Base-by-base conservation (phyloP, 2,888 invertebrate species). In the Saturnia pavonia region DNA sequence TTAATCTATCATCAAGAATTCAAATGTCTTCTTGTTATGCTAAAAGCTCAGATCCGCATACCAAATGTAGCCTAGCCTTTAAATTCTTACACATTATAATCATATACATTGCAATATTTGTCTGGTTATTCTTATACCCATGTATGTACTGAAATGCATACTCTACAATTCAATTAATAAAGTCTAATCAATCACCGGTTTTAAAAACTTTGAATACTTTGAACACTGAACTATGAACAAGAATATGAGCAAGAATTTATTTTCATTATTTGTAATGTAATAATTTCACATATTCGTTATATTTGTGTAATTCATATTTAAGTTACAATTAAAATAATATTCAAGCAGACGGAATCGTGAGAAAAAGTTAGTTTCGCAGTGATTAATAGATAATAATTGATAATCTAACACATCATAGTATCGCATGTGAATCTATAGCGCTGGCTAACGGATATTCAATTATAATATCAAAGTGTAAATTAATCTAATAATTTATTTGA, bases 401-500 rank as follows among this genome's bases (percentile, higher is more conserved):
- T n/a, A n/a, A n/a, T n/a, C n/a, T n/a, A n/a, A 25, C 9, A 57
- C 22, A 12, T n/a, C 12, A 57, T 57, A 70, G 42, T 22, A 69
- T 54, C 66, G 25, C 66, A 6, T 22, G 19, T 34, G 63, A 4
- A 40, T 63, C 40, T 12, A 63, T 7, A 25, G 25, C 1, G 16
- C 19, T 65, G 57, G 11, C 40, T 63, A 68, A 71, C 68, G 63
- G 40, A 65, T 68, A 71, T 68, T 51, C 40, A 71, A 71, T 71
- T 71, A 65, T 63, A 25, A 40, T 67, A 51, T 66, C 51, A 54
- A 51, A 48, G 68, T 63, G 65, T 68, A 65, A 71, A 71, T 68
- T 71, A 71, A 65, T 68, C 3, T 67, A 70, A 67, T 70, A 71
- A 71, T 71, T 71, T 68, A 71, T 67, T 51, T 48, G 63, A 68